Percentiles rank a stretch among this genome's conserved stretches.
These are phyloP conservation scores for Psix sp. DNA, from an alignment of 1,140 invertebrate species.

Conservation along the genomic window DNA sequence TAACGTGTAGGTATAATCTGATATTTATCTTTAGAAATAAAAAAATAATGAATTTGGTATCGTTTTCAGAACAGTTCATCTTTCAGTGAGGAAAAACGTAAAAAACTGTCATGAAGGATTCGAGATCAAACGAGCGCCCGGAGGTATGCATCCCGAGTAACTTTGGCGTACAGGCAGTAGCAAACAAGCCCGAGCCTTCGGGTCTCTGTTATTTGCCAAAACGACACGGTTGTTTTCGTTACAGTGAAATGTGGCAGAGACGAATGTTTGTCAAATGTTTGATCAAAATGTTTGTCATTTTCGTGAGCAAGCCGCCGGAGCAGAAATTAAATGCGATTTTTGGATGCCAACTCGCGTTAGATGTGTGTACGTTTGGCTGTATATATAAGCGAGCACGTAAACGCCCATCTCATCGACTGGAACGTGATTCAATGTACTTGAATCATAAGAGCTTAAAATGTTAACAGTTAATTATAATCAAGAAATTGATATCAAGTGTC, in stretches of 20 bases:
- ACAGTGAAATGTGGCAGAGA: slow-evolving; percentile 55
- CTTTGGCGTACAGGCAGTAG: slow-evolving; percentile 56
- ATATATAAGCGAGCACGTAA: slow-evolving; percentile 22
- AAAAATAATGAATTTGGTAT: no score
- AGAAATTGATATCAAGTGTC: slow-evolving; percentile 41
- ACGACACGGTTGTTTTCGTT: slow-evolving; percentile 68
- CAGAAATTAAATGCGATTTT: slow-evolving; percentile 72
- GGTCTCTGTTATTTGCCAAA: slow-evolving; percentile 66
- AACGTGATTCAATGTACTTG: slow-evolving; percentile 49
- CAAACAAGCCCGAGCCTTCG: slow-evolving; percentile 61
- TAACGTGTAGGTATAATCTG: no score
- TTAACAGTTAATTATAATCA: slow-evolving; percentile 59
- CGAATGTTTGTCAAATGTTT: slow-evolving; percentile 76
- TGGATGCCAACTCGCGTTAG: slow-evolving; percentile 61
- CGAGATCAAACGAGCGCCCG: slow-evolving; percentile 57
- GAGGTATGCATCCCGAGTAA: slow-evolving; percentile 59
- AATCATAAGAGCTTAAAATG: slow-evolving; percentile 49
- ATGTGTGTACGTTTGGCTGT: slow-evolving; percentile 14
- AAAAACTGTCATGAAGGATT: slow-evolving; percentile 31
- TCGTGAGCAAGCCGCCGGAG: slow-evolving; percentile 51
- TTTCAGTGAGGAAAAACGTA: slow-evolving; percentile 19
- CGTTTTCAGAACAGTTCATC: slow-evolving; percentile 27
- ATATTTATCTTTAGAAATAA: no score
- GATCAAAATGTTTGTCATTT: slow-evolving; percentile 75
- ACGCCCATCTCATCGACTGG: slow-evolving; percentile 50